Evolutionary conservation across 2,888 invertebrate species (phyloP).

Genomic region (Drosophila mulleri): DNA sequence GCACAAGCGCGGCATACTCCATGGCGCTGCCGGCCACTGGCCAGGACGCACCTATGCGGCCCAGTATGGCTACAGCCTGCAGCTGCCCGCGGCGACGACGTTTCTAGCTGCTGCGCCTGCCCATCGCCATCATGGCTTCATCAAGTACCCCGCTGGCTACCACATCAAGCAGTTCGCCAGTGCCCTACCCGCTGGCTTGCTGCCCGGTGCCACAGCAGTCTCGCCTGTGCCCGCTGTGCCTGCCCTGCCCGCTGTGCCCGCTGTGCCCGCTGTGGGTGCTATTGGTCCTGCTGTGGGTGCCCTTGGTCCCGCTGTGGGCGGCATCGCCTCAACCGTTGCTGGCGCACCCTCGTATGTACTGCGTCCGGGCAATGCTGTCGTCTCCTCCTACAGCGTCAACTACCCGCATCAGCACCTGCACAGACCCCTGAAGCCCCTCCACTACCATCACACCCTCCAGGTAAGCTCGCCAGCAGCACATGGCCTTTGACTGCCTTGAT

Average conservation of each 20-base stretch:
- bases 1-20: constrained; percentile 79
- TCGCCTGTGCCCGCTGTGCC: constrained; percentile 28
- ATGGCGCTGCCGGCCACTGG: constrained; percentile 70
- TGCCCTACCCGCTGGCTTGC: constrained; percentile 21
- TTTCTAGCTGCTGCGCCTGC: constrained; percentile 63
- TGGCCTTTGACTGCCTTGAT: neutral
- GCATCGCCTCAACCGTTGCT: constrained; percentile 44
- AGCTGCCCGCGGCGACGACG: constrained; percentile 68
- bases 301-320: constrained; percentile 31
- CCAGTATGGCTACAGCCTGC: constrained; percentile 81
- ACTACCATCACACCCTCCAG: constrained; percentile 64
- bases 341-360: constrained; percentile 73
- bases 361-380: constrained; percentile 82
- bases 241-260: constrained; percentile 24
- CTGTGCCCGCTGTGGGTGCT: constrained; percentile 14
- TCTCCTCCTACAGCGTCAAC: constrained; percentile 82
- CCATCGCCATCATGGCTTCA: constrained; percentile 46
- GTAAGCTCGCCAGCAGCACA: constrained; percentile 19
- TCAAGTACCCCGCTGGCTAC: constrained; percentile 57
- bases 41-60: constrained; percentile 81
- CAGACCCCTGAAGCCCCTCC: constrained; percentile 65
- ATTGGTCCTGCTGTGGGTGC: constrained; percentile 20
- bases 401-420: constrained; percentile 82
- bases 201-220: constrained; percentile 19
- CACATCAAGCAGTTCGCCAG: constrained; percentile 49